These are phyloP conservation scores for Desmophyllum pertusum DNA, from an alignment of 92 coral and sea anemone genomes.

Conservation along the genomic window DNA sequence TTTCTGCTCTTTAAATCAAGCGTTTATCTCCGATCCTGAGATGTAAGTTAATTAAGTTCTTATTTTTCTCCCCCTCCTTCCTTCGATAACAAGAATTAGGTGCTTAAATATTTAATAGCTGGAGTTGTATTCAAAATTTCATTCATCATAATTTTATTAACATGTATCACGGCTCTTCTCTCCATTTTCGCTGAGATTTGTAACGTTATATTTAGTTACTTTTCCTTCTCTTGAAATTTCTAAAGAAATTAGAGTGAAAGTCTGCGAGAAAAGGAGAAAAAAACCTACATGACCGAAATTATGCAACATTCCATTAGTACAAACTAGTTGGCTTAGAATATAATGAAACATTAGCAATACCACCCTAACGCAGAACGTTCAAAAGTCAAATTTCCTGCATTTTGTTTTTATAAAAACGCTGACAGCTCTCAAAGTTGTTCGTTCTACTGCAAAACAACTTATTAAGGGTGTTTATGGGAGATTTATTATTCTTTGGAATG, in stretches of 20 bases:
- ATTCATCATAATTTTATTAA: neutral
- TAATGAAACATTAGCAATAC: too few relatives aligned
- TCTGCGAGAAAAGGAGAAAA: neutral
- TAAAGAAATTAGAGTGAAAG: neutral
- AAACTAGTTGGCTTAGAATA: too few relatives aligned
- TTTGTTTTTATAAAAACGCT: too few relatives aligned
- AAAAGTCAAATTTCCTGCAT: too few relatives aligned
- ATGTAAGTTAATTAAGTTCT: slow-evolving; percentile 66
- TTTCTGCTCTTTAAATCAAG: slow-evolving; percentile 77
- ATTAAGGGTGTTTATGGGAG: too few relatives aligned
- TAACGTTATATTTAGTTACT: neutral
- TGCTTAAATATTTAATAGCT: too few relatives aligned
- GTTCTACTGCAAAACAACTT: too few relatives aligned
- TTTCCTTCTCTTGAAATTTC: neutral
- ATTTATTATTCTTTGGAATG: too few relatives aligned
- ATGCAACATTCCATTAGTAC: too few relatives aligned
- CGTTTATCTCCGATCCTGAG: slow-evolving; percentile 70
- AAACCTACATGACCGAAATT: too few relatives aligned
- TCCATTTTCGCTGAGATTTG: neutral
- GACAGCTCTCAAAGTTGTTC: too few relatives aligned
- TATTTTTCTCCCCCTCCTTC: neutral
- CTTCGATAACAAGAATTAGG: neutral
- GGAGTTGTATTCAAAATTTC: neutral
- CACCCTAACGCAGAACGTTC: too few relatives aligned
- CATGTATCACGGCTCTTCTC: neutral